Evolutionary conservation across 2,797 vertebrate genomes (phyloP), one percentile per base, ranked within the genome.

Genomic region (Sebastes diploproa): DNA sequence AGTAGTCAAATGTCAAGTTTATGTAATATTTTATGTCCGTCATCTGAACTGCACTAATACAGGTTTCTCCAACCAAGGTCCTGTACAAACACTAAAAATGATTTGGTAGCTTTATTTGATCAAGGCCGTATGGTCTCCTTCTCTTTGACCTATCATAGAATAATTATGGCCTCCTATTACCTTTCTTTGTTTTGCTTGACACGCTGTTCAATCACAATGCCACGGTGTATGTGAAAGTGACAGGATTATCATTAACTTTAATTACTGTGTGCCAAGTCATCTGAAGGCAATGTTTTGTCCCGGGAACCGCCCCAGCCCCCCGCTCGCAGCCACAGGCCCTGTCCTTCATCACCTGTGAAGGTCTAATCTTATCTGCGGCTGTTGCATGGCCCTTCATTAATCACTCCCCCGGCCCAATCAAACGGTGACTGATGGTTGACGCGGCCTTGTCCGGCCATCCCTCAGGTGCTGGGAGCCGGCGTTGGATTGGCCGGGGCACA

Each of bases 301-400:
- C 55, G 59, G 69, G 76, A 82, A 85, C 80, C 56, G 25, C 78
- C 83, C 72, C 42, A 46, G 70, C 69, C 77, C 69, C 30, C 79
- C 25, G 32, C 59, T 34, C 23, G 1, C 60, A 63, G 59, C 81
- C 81, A 75, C 70, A 61, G 83, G 82, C 84, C 84, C 75, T 76
- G 91, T 93, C 94, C 93, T 94, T 94, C 93, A 93, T 91, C 89
- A 89, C 90, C 86, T 89, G 82, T 88, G 85, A 95, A 94, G 92
- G 92, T 92, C 89, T 92, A 91, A 94, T 94, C 92, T 94, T 94
- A 93, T 95, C 94, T 91, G 90, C 46, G 76, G 81, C 89, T 82
- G 89, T 85, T 94, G 89, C 78, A 74, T 81, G 77, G 86, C 86
- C 92, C 78, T 89, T 93, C 93, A 95, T 95, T 92, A 96, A 95